These are phyloP conservation scores for Candidula unifasciata DNA, from an alignment of 2,888 invertebrate genomes.

Conservation along the genomic window DNA sequence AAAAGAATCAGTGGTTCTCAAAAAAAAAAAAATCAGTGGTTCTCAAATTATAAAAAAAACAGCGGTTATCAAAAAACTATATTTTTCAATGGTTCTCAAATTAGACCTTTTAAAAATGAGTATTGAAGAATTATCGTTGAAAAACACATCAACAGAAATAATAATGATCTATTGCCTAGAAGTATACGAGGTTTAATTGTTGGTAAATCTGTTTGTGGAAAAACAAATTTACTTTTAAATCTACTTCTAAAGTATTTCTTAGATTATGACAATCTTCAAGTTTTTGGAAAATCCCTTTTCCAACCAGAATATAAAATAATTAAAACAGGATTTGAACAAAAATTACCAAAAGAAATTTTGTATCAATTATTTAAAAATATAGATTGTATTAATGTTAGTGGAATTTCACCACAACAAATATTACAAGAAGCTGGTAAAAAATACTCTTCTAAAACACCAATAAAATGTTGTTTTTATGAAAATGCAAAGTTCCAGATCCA, in stretches of 20 bases:
- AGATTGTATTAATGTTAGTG: background rate
- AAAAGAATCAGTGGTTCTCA: too few species aligned
- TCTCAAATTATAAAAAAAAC: too few species aligned
- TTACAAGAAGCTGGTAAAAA: background rate
- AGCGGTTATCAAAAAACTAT: too few species aligned
- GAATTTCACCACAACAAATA: background rate
- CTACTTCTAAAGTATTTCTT: background rate
- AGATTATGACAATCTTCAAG: background rate
- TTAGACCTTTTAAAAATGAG: background rate
- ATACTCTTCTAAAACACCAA: background rate
- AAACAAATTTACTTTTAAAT: constrained; percentile 7
- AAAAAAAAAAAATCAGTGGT: too few species aligned
- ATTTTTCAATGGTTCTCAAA: too few species aligned
- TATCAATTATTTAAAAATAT: background rate
- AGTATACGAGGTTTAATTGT: background rate
- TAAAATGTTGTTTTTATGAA: too few species aligned
- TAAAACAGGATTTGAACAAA: background rate
- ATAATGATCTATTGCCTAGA: background rate
- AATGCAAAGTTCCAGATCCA: too few species aligned
- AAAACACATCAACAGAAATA: too few species aligned
- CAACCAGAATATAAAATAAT: background rate
- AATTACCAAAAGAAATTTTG: too few species aligned
- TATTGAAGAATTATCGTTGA: background rate
- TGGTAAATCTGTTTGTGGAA: background rate
- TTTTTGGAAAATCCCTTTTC: background rate